Percentiles rank a stretch among this genome's conserved stretches.
Conservation (phyloP, 2,888 invertebrate species). For the Troides oblongomaculatus region DNA sequence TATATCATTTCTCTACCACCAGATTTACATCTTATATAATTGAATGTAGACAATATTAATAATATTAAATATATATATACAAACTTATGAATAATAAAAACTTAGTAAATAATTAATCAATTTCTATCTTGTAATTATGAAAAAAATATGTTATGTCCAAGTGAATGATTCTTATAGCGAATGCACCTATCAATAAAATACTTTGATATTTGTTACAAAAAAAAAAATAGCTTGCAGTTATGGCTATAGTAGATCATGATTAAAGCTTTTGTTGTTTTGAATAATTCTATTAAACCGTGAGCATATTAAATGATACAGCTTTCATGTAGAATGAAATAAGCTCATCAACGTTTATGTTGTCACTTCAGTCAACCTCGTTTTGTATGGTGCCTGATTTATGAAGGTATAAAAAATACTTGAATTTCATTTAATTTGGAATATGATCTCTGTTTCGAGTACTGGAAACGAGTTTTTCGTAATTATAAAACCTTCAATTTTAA, state of each 20-base stretch:
- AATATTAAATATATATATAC: too few species aligned
- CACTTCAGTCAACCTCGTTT: conserved; percentile 20
- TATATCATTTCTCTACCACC: too few species aligned
- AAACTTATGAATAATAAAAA: too few species aligned
- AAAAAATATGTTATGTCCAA: neutral
- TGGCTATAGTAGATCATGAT: neutral
- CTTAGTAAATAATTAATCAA: too few species aligned
- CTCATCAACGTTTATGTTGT: conserved; percentile 20
- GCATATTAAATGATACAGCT: conserved; percentile 8
- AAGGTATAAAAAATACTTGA: conserved; percentile 13
- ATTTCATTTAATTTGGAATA: conserved; percentile 12
- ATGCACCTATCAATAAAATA: too few species aligned
- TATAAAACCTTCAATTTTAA: neutral
- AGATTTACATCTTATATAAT: too few species aligned
- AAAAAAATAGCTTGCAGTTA: too few species aligned
- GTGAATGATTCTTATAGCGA: too few species aligned
- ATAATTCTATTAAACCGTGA: conserved; percentile 10
- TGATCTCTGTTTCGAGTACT: neutral
- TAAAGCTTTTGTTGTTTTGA: conserved; percentile 7
- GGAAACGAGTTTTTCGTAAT: neutral
- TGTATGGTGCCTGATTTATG: conserved; percentile 18
- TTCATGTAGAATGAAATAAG: conserved; percentile 16
- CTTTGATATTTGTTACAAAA: too few species aligned
- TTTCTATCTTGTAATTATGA: neutral
- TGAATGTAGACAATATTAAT: too few species aligned